These are phyloP conservation scores for Watersipora subatra DNA, from an alignment of 1,140 invertebrate species.

Conservation along the genomic window DNA sequence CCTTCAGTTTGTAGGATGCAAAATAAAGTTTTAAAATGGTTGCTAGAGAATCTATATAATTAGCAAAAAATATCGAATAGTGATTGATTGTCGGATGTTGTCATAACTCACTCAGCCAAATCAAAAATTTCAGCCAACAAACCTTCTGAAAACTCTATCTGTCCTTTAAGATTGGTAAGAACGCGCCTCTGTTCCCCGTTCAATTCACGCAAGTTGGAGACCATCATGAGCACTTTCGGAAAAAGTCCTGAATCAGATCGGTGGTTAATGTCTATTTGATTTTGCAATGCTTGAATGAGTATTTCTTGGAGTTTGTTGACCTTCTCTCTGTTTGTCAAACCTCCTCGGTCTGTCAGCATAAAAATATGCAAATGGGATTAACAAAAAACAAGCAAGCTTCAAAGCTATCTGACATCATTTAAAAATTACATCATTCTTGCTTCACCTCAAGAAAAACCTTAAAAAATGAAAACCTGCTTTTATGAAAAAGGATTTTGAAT, in stretches of 20 bases:
- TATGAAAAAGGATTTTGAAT: no score
- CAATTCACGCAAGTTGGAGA: constrained; percentile 34
- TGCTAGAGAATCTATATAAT: no score
- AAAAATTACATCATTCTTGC: no score
- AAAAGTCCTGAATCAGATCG: constrained; percentile 30
- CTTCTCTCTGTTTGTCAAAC: constrained; percentile 31
- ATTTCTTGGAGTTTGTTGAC: constrained; percentile 31
- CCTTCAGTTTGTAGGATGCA: no score
- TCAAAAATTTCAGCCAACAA: constrained; percentile 36
- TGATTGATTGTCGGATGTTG: no score
- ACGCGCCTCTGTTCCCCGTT: constrained; percentile 33
- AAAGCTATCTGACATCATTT: not conserved
- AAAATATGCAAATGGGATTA: constrained; percentile 5
- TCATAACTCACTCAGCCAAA: constrained; percentile 4
- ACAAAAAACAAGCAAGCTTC: no score
- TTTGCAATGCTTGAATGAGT: constrained; percentile 32
- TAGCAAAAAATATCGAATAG: no score
- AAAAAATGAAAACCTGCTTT: no score
- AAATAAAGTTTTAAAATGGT: no score
- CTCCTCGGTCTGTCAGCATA: constrained; percentile 35
- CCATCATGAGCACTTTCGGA: constrained; percentile 35
- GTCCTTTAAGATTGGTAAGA: constrained; percentile 29
- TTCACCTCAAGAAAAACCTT: no score
- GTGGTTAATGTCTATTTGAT: constrained; percentile 22
- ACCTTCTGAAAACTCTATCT: constrained; percentile 31